Percentiles rank a stretch among this genome's conserved stretches.
These are phyloP conservation scores for Choloepus hoffmanni DNA, from an alignment of 2,113 vertebrate genomes.

Conservation along the genomic window DNA sequence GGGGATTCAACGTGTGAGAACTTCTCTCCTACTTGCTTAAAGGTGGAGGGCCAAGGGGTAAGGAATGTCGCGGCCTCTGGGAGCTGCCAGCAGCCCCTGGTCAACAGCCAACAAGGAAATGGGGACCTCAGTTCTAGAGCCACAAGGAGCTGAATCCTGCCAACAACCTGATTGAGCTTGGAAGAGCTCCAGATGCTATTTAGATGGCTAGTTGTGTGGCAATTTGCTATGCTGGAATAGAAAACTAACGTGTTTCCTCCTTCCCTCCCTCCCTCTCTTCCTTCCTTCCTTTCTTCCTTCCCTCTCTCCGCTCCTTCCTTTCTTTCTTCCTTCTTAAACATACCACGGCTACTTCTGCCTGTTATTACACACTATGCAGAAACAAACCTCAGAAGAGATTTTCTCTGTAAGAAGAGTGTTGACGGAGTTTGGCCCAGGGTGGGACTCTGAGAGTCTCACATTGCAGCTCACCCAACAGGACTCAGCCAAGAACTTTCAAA, in stretches of 20 bases:
- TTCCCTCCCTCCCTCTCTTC: too few species aligned
- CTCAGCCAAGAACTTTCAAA: not conserved
- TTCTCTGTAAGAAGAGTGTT: accelerated
- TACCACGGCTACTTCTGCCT: not conserved
- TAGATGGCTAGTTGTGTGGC: not conserved
- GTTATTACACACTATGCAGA: not conserved
- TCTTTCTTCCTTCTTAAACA: not conserved
- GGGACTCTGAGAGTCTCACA: not conserved
- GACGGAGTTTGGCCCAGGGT: not conserved
- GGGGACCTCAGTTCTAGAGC: not conserved
- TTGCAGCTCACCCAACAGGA: accelerated
- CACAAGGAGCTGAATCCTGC: not conserved
- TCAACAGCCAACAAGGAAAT: not conserved
- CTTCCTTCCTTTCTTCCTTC: too few species aligned
- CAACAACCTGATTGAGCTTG: not conserved
- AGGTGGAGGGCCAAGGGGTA: too few species aligned
- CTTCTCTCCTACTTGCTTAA: not conserved
- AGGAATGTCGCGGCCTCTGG: not conserved
- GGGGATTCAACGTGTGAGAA: not conserved
- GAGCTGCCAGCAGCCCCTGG: not conserved
- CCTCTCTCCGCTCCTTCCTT: not conserved
- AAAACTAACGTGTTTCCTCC: accelerated
- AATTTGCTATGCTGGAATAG: not conserved
- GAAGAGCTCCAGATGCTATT: not conserved
- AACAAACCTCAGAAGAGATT: not conserved